phyloP scores from a whole-genome alignment of 2,797 vertebrate species.

The Danio albolineatus region DNA sequence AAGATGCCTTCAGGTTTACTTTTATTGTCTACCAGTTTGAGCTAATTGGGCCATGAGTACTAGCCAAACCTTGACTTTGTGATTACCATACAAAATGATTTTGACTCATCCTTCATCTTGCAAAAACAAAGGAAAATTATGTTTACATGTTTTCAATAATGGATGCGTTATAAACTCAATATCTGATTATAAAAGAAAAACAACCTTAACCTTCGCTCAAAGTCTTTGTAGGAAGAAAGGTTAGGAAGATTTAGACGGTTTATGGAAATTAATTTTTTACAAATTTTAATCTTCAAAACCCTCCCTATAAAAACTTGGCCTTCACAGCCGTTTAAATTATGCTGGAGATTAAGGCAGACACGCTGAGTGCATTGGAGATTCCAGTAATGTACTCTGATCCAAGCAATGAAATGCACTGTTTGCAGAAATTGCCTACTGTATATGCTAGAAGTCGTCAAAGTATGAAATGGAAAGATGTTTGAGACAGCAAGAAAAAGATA shows the following conservation, averaged over 20 bases:
- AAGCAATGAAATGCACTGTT: conserved; percentile 36
- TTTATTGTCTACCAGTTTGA: neutral
- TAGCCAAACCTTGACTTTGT: conserved; percentile 7
- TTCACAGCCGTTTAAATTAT: conserved; percentile 35
- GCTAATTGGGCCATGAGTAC: neutral
- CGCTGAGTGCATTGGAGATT: conserved; percentile 22
- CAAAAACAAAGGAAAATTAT: conserved; percentile 10
- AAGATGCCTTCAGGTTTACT: neutral
- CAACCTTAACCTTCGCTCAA: conserved; percentile 24
- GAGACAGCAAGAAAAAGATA: conserved; percentile 46
- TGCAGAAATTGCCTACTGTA: neutral
- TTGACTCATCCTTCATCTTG: conserved; percentile 5
- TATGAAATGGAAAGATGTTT: conserved; percentile 32
- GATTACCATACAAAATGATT: conserved; percentile 11
- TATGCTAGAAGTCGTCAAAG: conserved; percentile 11
- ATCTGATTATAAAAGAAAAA: neutral
- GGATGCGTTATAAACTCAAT: neutral
- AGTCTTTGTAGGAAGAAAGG: neutral
- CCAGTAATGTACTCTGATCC: conserved; percentile 30
- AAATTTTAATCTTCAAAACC: neutral
- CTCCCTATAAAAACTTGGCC: conserved; percentile 5
- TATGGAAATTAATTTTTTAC: conserved; percentile 8
- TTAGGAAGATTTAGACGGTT: conserved; percentile 1
- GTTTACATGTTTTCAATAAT: conserved; percentile 3
- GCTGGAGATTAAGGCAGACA: conserved; percentile 6